Percentiles rank a stretch among this genome's conserved stretches.
phyloP scores from a whole-genome alignment of 2,113 vertebrate genomes.

The Oriolus oriolus region DNA sequence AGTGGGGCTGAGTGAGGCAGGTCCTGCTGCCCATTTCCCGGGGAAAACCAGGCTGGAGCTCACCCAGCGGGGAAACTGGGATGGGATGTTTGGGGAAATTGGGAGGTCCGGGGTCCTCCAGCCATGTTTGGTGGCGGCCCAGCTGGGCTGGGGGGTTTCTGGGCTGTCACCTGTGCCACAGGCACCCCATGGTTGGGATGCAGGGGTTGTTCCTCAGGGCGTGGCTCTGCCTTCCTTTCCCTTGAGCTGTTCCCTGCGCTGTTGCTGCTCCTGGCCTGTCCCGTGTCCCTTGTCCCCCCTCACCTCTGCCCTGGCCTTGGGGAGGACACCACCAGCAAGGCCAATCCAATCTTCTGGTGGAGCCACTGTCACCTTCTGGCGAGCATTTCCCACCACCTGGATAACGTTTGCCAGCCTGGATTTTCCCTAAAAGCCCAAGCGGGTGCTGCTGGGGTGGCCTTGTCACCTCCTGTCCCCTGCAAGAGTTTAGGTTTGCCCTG shows the following conservation, averaged over 20 bases:
- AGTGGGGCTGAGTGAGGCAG: not conserved
- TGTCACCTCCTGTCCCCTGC: not conserved
- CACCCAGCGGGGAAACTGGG: not conserved
- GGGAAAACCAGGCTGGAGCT: no score
- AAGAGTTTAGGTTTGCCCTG: not conserved
- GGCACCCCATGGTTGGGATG: fast-evolving
- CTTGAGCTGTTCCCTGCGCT: not conserved
- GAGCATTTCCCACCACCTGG: not conserved
- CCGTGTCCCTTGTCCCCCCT: fast-evolving
- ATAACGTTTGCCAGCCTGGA: not conserved
- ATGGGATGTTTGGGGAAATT: not conserved
- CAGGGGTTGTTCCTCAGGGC: not conserved
- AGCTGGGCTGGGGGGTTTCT: not conserved
- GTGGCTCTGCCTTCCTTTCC: not conserved
- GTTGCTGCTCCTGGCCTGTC: not conserved
- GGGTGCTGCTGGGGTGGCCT: not conserved
- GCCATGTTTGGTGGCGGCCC: not conserved
- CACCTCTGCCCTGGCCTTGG: fast-evolving
- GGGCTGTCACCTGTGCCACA: not conserved
- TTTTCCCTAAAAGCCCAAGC: not conserved
- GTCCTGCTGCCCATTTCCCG: not conserved
- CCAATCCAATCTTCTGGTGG: not conserved
- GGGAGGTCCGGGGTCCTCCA: not conserved
- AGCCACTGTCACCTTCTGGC: not conserved
- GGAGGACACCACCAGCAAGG: not conserved